Conservation (phyloP, 1,140 invertebrate species). For the Drosophila erecta region DNA sequence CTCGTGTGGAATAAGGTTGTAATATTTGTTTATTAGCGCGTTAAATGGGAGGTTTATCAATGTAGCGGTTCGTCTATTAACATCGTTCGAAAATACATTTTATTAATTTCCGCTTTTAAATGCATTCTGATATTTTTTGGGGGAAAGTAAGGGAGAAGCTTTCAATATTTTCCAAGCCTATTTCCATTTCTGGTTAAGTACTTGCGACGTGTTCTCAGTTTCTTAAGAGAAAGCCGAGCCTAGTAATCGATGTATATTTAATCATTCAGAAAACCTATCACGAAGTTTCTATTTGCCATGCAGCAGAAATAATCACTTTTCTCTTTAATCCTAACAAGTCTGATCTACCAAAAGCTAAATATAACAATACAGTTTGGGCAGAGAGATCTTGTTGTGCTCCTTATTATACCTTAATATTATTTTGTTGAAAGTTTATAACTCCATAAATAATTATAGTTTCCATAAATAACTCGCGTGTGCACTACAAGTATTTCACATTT, state of each 20-base stretch:
- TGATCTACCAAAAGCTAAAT: no score
- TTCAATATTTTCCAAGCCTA: constrained; percentile 10
- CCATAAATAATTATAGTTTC: no score
- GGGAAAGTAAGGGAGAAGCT: constrained; percentile 23
- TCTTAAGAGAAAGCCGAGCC: constrained; percentile 13
- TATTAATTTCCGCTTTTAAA: constrained; percentile 54
- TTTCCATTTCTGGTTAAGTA: constrained; percentile 19
- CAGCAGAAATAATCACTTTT: neutral
- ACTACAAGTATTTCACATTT: neutral
- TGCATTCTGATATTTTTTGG: constrained; percentile 22
- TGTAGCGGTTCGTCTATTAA: constrained; percentile 50
- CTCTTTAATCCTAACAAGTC: neutral
- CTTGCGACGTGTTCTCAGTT: constrained; percentile 17
- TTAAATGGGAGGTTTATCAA: constrained; percentile 69
- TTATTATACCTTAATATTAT: no score
- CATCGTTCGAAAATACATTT: constrained; percentile 58
- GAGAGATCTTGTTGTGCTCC: no score
- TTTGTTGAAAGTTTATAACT: no score
- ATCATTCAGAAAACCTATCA: neutral
- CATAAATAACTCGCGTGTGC: no score
- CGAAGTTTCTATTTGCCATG: neutral
- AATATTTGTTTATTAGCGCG: constrained; percentile 68
- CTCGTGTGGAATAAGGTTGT: constrained; percentile 39
- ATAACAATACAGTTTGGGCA: no score
- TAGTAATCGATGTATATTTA: neutral